phyloP scores from a whole-genome alignment of 2,888 invertebrate species.

The Polydrusus cervinus region DNA sequence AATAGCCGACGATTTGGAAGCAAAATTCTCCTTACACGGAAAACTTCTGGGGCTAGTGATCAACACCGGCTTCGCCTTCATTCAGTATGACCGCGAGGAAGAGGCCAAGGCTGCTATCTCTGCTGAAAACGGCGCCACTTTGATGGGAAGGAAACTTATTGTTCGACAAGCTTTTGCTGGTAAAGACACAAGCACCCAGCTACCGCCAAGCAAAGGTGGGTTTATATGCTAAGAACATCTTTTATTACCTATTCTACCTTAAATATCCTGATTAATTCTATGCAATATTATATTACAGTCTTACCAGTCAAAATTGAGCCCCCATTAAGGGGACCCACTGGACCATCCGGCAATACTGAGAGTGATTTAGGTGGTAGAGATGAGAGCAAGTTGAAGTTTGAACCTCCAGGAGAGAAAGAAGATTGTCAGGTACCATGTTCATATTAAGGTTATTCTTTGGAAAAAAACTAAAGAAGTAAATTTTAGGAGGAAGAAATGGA shows the following conservation, averaged over 20 bases:
- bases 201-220: constrained; percentile 32
- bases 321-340: constrained; percentile 2
- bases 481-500: constrained; percentile 43
- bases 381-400: constrained; percentile 36
- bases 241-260: no score
- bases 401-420: constrained; percentile 28
- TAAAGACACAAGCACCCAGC: constrained; percentile 31
- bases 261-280: not conserved
- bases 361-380: constrained; percentile 4
- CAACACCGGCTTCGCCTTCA: constrained; percentile 89
- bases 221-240: not conserved
- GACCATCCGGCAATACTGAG: constrained; percentile 7
- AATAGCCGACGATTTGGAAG: constrained; percentile 79
- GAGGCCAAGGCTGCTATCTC: constrained; percentile 85
- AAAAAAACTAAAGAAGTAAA: not conserved
- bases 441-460: not conserved
- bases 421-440: not conserved
- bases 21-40: constrained; percentile 85
- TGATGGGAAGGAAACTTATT: constrained; percentile 82
- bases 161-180: constrained; percentile 76
- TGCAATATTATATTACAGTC: not conserved
- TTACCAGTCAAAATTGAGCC: constrained; percentile 7
- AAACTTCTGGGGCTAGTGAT: constrained; percentile 80
- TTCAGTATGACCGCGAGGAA: constrained; percentile 86
- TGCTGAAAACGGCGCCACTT: constrained; percentile 80